These are phyloP conservation scores for Passer montanus DNA, from an alignment of 2,113 vertebrate species.

Conservation along the genomic window DNA sequence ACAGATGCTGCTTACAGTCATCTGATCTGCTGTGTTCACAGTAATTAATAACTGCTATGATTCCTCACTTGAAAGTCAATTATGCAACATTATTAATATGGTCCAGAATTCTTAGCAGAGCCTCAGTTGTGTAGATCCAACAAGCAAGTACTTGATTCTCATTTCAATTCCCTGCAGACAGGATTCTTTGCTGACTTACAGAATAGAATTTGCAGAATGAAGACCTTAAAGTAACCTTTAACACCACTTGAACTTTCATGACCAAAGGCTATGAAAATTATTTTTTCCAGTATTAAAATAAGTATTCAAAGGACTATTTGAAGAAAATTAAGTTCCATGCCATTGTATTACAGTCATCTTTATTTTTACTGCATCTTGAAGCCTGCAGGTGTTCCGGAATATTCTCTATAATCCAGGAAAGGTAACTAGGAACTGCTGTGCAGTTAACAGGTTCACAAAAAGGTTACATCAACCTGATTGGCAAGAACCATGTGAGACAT, in stretches of 20 bases:
- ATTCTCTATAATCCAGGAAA: not conserved
- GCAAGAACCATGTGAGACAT: not conserved
- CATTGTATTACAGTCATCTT: not conserved
- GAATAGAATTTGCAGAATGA: not conserved
- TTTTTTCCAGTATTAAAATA: not conserved
- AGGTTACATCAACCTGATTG: not conserved
- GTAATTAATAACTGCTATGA: conserved; percentile 10
- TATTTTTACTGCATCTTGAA: conserved; percentile 14
- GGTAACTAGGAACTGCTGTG: not conserved
- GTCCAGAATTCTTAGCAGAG: not conserved
- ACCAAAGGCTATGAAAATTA: not conserved
- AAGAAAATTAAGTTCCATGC: conserved; percentile 21
- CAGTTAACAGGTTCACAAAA: conserved; percentile 31
- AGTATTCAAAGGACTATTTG: not conserved
- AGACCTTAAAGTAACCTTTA: conserved; percentile 32
- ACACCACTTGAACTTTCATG: not conserved
- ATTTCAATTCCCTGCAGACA: not conserved
- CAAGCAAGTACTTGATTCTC: not conserved
- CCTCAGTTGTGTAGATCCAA: not conserved
- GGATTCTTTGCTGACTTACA: not conserved
- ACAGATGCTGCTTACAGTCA: not conserved
- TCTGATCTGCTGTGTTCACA: not conserved
- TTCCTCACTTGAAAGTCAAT: not conserved
- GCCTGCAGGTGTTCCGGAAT: conserved; percentile 14
- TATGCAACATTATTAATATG: conserved; percentile 5